Conservation (phyloP, 2,888 invertebrate genomes). For the Myopa tessellatipennis region DNA sequence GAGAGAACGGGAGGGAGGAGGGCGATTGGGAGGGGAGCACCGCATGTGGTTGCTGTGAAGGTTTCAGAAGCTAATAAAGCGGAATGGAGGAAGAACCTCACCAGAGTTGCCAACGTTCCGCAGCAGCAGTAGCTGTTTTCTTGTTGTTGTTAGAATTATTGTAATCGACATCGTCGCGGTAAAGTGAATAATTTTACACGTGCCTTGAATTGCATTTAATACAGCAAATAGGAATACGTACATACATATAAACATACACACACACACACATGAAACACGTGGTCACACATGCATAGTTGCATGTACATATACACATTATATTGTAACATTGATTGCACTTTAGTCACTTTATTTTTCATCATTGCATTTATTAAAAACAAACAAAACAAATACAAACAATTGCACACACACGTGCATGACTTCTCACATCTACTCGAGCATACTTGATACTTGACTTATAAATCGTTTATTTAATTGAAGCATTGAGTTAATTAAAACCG, state of each 20-base stretch:
- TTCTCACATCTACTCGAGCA: neutral
- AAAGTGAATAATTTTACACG: constrained; percentile 3
- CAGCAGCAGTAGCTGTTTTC: too few relatives aligned
- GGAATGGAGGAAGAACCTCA: too few relatives aligned
- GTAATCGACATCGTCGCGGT: neutral
- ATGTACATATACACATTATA: neutral
- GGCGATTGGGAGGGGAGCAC: too few relatives aligned
- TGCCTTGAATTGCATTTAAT: constrained; percentile 11
- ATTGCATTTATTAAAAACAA: neutral
- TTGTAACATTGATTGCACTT: neutral
- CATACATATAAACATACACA: constrained; percentile 6
- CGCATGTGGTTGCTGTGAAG: too few relatives aligned
- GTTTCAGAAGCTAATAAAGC: too few relatives aligned
- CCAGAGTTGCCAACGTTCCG: too few relatives aligned
- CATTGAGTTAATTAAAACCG: neutral
- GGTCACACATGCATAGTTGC: neutral
- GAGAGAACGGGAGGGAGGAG: too few relatives aligned
- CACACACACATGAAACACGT: constrained; percentile 13
- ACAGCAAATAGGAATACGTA: neutral
- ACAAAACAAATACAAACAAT: neutral
- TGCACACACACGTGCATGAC: neutral
- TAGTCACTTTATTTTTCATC: neutral
- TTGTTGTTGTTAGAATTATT: neutral
- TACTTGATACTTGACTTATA: neutral
- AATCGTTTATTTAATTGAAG: neutral